These are phyloP conservation scores for Agrochola circellaris DNA, from an alignment of 2,888 invertebrate genomes.

Conservation along the genomic window DNA sequence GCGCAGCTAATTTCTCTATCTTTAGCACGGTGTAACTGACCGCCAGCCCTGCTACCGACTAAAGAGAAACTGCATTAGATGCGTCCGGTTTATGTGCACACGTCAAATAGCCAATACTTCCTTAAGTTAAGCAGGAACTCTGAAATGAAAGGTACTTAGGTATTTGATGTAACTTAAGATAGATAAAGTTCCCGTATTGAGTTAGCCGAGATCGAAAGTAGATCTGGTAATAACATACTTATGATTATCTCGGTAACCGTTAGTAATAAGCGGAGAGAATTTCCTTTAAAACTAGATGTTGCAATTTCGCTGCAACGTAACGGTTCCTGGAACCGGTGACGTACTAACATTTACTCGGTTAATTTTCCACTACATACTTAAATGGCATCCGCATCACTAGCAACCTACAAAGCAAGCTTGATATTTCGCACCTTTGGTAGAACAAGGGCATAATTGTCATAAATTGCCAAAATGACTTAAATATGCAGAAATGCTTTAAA, in stretches of 20 bases:
- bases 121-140: conserved; percentile 57
- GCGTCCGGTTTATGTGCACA: conserved; percentile 86
- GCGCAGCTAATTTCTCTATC: conserved; percentile 90
- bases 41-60: conserved; percentile 81
- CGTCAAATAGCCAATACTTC: conserved; percentile 76
- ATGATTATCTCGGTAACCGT: conserved; percentile 72
- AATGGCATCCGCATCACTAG: conserved; percentile 39
- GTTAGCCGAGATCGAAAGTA: conserved; percentile 75
- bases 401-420: conserved; percentile 12
- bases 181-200: conserved; percentile 58
- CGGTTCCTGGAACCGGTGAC: conserved; percentile 70
- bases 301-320: conserved; percentile 75
- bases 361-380: conserved; percentile 52
- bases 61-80: conserved; percentile 89
- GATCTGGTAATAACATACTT: conserved; percentile 72
- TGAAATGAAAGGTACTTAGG: conserved; percentile 50
- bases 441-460: no score
- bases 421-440: no score
- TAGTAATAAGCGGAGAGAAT: conserved; percentile 78
- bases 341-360: conserved; percentile 59
- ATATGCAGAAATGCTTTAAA: no score
- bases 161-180: conserved; percentile 51
- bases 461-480: no score
- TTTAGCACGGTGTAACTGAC: conserved; percentile 90
- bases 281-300: conserved; percentile 79